Base-by-base conservation (phyloP, 2,888 invertebrate species). In the Ashinkailepas kermadecensis region DNA sequence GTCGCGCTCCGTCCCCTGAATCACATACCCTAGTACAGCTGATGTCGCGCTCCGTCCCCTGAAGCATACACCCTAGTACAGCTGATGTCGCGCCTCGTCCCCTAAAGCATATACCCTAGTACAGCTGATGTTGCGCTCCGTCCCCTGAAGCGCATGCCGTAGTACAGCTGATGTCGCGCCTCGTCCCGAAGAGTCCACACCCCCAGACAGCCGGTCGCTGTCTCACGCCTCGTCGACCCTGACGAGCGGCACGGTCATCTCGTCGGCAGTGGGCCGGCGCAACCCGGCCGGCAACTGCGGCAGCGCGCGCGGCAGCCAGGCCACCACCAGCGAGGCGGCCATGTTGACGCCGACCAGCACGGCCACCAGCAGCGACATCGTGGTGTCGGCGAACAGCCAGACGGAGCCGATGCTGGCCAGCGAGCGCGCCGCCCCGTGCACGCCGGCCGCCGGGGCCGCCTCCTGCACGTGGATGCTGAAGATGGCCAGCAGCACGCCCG, bases 401-500 rank as follows among this genome's bases (percentile, higher is more conserved):
- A 79, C 13, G 79, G 23, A 23, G 79, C 79, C 79, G 58, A 79
- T 0, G 15, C 23, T 25, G 12, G 79, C 59, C 57, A 79, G 58
- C 0, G 57, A 13, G 57, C 79, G 79, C 58, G 79, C 58, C 15
- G 25, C 79, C 25, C 79, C 79, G 79, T 79, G 79, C 23, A 58
- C 79, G 13, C 58, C 13, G 7, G 79, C 23, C 58, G 79, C 79
- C 13, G 23, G 57, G 15, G 13, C 56, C 13, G 11, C 7, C 23
- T 59, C 79, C 79, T 79, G 79, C 23, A 79, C 59, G 58, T 79
- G 79, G 23, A 79, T 79, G 15, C 58, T 58, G 79, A 79, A 79
- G n/a, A 79, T 79, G 79, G 79, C 57, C 11, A 84, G 83, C 81
- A 83, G 83, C 23, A 85, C 83, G 12, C 85, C 85, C 56, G 85